phyloP scores from a whole-genome alignment of 2,888 invertebrate genomes.

The Taphrorychus bicolor region DNA sequence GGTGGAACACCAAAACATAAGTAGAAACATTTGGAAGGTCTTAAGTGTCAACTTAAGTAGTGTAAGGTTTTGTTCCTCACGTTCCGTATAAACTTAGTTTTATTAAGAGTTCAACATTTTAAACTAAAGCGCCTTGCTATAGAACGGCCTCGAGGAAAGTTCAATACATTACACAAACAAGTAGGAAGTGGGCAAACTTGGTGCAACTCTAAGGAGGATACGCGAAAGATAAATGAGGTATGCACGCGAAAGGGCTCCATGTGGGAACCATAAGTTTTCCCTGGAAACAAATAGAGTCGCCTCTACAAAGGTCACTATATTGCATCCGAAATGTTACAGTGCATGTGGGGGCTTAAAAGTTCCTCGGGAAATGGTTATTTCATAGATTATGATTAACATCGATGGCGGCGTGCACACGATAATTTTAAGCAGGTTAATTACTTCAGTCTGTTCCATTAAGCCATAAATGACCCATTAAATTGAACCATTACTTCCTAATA shows the following conservation, averaged over 20 bases:
- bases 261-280: not conserved
- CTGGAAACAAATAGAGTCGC: no score
- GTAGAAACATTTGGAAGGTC: no score
- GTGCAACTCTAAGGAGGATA: not conserved
- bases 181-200: not conserved
- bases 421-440: not conserved
- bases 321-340: not conserved
- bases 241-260: not conserved
- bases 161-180: not conserved
- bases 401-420: not conserved
- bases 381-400: not conserved
- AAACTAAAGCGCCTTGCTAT: no score
- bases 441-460: not conserved
- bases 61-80: no score
- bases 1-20: no score
- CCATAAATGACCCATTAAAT: not conserved
- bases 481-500: slow-evolving; percentile 7
- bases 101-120: no score
- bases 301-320: not conserved
- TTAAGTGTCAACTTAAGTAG: no score
- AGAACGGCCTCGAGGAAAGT: no score
- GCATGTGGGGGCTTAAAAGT: not conserved
- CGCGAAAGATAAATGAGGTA: not conserved
- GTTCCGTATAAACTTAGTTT: no score
- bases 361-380: not conserved